A percentile compares a stretch with the other conserved stretches of the same genome.
phyloP scores from a whole-genome alignment of 2,797 vertebrate species.

The Gephyroberyx darwinii region DNA sequence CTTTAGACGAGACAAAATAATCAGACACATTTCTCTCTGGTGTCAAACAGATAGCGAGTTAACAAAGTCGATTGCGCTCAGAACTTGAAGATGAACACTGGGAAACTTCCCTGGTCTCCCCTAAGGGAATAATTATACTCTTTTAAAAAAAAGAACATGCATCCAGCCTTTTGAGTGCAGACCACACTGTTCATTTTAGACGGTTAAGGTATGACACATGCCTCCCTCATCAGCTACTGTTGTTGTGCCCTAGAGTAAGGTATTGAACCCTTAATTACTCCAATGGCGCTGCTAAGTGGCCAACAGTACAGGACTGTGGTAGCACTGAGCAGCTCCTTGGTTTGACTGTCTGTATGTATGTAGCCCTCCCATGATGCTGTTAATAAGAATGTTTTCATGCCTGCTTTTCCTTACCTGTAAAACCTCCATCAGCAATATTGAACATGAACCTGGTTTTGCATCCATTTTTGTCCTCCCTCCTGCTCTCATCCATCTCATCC shows the following conservation, averaged over 20 bases:
- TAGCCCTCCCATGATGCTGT: neutral
- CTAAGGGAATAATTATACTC: neutral
- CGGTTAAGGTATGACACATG: neutral
- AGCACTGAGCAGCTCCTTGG: neutral
- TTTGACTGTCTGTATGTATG: neutral
- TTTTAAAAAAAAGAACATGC: neutral
- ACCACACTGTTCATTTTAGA: neutral
- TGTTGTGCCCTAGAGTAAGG: neutral
- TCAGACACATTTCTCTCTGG: neutral
- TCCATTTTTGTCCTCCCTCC: conserved; percentile 89
- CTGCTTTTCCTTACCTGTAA: conserved; percentile 86
- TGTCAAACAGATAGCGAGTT: neutral
- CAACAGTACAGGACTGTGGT: neutral
- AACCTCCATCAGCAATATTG: conserved; percentile 97
- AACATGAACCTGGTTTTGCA: conserved; percentile 95
- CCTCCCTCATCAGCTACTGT: neutral
- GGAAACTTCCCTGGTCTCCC: neutral
- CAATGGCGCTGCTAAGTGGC: neutral
- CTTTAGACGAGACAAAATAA: neutral
- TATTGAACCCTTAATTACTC: neutral
- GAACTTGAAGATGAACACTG: neutral
- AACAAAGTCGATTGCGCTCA: neutral
- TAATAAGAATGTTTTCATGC: neutral
- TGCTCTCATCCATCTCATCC: conserved; percentile 87
- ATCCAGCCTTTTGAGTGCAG: neutral